Conservation (phyloP, 2,113 vertebrate genomes). For the Pelodiscus sinensis region DNA sequence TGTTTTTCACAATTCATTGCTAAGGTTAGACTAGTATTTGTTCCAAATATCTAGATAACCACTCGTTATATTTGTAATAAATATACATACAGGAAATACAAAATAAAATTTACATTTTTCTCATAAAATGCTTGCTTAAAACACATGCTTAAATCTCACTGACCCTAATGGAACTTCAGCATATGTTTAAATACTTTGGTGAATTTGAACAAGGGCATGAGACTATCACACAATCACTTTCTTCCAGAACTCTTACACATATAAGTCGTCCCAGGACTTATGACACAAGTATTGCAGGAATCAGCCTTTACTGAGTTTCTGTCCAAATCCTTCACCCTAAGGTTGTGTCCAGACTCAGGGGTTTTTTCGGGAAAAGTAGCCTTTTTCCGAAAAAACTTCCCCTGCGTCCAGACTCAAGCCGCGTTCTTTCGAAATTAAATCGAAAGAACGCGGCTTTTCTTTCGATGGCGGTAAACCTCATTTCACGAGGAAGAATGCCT, state of each 20-base stretch:
- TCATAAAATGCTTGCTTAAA: not conserved
- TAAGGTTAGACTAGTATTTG: constrained; percentile 39
- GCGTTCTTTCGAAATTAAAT: no score
- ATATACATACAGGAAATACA: not conserved
- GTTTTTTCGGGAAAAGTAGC: no score
- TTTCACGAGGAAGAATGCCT: no score
- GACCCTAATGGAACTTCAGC: not conserved
- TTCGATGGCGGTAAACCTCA: no score
- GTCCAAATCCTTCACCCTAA: not conserved
- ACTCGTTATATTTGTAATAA: constrained; percentile 58
- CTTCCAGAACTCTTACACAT: accelerated
- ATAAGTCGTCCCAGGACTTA: not conserved
- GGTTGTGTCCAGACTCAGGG: no score
- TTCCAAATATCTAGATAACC: constrained; percentile 27
- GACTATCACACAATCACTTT: not conserved
- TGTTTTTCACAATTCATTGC: not conserved
- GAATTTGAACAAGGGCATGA: not conserved
- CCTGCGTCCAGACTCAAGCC: no score
- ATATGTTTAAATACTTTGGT: not conserved
- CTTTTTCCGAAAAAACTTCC: no score
- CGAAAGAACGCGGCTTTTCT: no score
- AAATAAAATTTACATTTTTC: not conserved
- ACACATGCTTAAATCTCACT: not conserved
- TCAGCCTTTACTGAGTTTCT: not conserved
- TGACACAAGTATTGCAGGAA: not conserved